Evolutionary conservation across 1,140 invertebrate species (phyloP).

Genomic region (Spodoptera frugiperda): DNA sequence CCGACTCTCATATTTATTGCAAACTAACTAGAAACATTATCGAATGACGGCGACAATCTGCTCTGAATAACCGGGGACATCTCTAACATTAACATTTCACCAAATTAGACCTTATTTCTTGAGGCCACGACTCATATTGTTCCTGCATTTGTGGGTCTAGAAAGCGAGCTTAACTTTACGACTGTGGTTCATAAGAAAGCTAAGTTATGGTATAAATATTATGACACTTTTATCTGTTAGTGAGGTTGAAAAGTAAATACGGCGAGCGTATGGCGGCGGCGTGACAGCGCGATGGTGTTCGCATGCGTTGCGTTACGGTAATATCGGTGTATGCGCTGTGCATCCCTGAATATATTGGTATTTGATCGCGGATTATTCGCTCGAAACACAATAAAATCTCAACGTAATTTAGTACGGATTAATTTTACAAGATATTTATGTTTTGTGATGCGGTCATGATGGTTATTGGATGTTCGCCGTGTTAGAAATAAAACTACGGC

Average conservation of each 20-base stretch:
- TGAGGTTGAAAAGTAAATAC: slow-evolving; percentile 81
- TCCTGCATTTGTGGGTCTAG: slow-evolving; percentile 56
- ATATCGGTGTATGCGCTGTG: slow-evolving; percentile 54
- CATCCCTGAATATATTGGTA: slow-evolving; percentile 59
- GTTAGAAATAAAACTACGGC: neutral
- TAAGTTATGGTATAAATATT: slow-evolving; percentile 84
- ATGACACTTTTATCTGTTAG: slow-evolving; percentile 83
- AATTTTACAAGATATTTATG: slow-evolving; percentile 41
- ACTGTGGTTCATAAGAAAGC: slow-evolving; percentile 79
- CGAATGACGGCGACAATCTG: slow-evolving; percentile 72
- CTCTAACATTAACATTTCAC: slow-evolving; percentile 60
- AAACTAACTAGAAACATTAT: slow-evolving; percentile 84
- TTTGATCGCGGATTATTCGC: slow-evolving; percentile 65
- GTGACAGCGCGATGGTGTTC: slow-evolving; percentile 57
- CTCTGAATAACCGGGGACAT: slow-evolving; percentile 71
- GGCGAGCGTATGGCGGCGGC: slow-evolving; percentile 58
- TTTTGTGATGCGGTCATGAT: slow-evolving; percentile 27
- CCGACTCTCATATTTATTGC: slow-evolving; percentile 82
- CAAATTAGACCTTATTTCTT: slow-evolving; percentile 73
- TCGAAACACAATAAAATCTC: slow-evolving; percentile 59
- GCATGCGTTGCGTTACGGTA: slow-evolving; percentile 55
- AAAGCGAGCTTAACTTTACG: slow-evolving; percentile 79
- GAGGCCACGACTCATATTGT: slow-evolving; percentile 66
- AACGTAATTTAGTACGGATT: slow-evolving; percentile 56
- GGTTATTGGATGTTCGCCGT: slow-evolving; percentile 22